Percentiles rank a stretch among this genome's conserved stretches.
phyloP scores from a whole-genome alignment of 2,888 invertebrate species.

The Xylocampa areola region DNA sequence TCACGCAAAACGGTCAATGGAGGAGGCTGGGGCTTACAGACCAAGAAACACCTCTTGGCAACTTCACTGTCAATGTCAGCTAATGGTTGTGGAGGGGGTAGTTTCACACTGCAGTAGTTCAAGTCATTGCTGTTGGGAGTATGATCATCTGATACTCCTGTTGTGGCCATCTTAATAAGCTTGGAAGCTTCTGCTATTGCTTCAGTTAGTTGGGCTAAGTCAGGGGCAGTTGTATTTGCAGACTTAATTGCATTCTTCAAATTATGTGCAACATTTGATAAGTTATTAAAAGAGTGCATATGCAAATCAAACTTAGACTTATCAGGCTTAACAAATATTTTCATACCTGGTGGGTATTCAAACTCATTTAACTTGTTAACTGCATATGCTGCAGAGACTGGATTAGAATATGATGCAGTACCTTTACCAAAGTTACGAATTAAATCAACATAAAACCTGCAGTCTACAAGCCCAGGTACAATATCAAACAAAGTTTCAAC shows the following conservation, averaged over 20 bases:
- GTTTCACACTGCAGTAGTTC: conserved; percentile 91
- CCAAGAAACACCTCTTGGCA: conserved; percentile 92
- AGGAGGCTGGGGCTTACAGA: conserved; percentile 92
- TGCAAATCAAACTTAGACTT: conserved; percentile 69
- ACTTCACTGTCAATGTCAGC: conserved; percentile 92
- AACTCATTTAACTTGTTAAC: conserved; percentile 96
- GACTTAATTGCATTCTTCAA: conserved; percentile 73
- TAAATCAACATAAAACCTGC: conserved; percentile 83
- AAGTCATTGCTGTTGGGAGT: conserved; percentile 72
- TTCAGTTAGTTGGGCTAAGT: conserved; percentile 92
- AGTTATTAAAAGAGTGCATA: conserved; percentile 64
- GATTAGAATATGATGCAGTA: conserved; percentile 76
- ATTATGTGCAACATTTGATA: conserved; percentile 72
- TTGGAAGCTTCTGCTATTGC: conserved; percentile 94
- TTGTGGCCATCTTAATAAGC: conserved; percentile 92
- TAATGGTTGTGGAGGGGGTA: conserved; percentile 93
- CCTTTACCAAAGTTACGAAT: conserved; percentile 84
- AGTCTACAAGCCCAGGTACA: conserved; percentile 90
- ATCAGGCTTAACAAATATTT: conserved; percentile 93
- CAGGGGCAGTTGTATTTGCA: conserved; percentile 74
- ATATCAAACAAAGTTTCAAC: conserved; percentile 96
- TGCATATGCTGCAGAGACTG: conserved; percentile 90
- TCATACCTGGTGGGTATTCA: conserved; percentile 97
- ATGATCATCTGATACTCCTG: conserved; percentile 67
- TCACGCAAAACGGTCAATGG: conserved; percentile 95